A percentile compares a stretch with the other conserved stretches of the same genome.
phyloP scores from a whole-genome alignment of 1,140 invertebrate genomes.

The Aplysia californica region DNA sequence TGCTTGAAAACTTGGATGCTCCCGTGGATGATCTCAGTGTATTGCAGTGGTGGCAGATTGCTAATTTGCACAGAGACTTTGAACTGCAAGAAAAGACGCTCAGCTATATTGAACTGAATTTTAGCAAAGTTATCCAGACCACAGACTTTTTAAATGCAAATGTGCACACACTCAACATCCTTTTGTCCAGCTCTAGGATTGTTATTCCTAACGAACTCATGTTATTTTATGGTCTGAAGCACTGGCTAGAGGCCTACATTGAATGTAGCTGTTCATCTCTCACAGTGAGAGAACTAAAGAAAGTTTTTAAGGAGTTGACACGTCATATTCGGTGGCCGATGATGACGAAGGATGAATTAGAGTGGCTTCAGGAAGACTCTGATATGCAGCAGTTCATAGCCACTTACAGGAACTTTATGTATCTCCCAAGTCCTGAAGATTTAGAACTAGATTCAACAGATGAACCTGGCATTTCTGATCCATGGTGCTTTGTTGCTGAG shows the following conservation, averaged over 20 bases:
- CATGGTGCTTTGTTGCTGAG: no score
- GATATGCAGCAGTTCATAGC: slow-evolving; percentile 18
- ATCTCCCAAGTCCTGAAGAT: not conserved
- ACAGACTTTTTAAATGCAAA: slow-evolving; percentile 87
- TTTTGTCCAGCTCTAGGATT: slow-evolving; percentile 86
- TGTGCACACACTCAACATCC: slow-evolving; percentile 79
- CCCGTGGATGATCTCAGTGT: slow-evolving; percentile 83
- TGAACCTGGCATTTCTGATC: no score
- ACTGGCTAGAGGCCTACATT: slow-evolving; percentile 50
- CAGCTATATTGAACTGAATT: slow-evolving; percentile 92
- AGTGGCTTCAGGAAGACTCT: not conserved
- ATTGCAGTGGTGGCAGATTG: slow-evolving; percentile 92
- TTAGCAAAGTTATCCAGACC: slow-evolving; percentile 83
- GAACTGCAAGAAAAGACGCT: slow-evolving; percentile 81
- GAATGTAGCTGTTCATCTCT: not conserved
- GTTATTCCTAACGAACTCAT: slow-evolving; percentile 92
- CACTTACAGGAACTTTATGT: not conserved
- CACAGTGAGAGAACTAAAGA: slow-evolving; percentile 27
- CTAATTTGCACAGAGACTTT: slow-evolving; percentile 82
- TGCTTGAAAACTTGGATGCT: slow-evolving; percentile 87
- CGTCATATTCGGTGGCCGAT: slow-evolving; percentile 85
- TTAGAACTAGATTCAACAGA: not conserved
- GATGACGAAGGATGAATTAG: slow-evolving; percentile 78
- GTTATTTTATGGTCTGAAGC: slow-evolving; percentile 80
- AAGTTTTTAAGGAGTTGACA: slow-evolving; percentile 78